Evolutionary conservation across 1,140 invertebrate genomes (phyloP).

Genomic region (Ceratosolen fusciceps): DNA sequence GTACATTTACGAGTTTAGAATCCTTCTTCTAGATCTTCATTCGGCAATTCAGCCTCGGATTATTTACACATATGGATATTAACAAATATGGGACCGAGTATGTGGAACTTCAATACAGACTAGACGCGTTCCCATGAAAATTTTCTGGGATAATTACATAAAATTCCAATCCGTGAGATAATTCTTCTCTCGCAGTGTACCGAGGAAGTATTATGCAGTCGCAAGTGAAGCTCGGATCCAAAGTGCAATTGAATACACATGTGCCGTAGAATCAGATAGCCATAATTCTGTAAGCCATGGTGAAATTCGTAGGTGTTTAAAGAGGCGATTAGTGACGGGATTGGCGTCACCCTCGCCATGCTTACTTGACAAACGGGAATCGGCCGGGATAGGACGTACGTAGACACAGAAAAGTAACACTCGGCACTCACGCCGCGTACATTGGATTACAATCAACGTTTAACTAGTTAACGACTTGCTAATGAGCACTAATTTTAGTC

Average conservation of each 20-base stretch:
- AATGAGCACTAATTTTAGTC: no score
- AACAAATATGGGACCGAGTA: no score
- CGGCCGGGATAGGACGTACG: no score
- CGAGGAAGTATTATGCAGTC: neutral
- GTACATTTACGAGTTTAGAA: no score
- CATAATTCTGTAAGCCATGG: neutral
- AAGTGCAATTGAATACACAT: neutral
- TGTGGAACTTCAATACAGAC: neutral
- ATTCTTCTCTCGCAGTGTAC: neutral
- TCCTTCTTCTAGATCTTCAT: no score
- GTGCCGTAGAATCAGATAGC: constrained; percentile 18
- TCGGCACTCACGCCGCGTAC: neutral
- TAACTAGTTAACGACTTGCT: neutral
- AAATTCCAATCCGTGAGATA: neutral
- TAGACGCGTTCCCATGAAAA: neutral
- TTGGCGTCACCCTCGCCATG: neutral
- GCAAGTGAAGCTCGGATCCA: neutral
- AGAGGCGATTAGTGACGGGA: neutral
- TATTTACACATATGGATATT: no score
- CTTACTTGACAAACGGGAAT: no score
- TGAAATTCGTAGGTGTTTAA: neutral
- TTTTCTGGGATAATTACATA: neutral
- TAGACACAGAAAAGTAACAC: no score
- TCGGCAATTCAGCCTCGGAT: no score
- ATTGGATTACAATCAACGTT: neutral